Conservation (phyloP, 2,888 invertebrate genomes). For the Dryocosmus kuriphilus region DNA sequence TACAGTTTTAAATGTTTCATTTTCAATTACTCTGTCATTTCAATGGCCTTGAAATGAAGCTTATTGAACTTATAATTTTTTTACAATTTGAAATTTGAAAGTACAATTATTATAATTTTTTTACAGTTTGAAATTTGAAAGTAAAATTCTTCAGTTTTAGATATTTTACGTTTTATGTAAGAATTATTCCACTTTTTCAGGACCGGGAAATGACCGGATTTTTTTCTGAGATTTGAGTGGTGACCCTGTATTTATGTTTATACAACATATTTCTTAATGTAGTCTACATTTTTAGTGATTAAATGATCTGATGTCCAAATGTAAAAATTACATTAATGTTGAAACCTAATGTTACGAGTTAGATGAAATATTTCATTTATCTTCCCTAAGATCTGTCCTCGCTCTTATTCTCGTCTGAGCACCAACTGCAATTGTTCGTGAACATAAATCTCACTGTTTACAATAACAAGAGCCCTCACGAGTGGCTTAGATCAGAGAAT, state of each 20-base stretch:
- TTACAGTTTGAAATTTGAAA: too few species aligned
- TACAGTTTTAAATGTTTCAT: too few species aligned
- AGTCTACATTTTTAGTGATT: not conserved
- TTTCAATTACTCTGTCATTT: too few species aligned
- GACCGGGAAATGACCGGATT: too few species aligned
- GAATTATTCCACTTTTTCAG: too few species aligned
- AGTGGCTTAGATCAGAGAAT: slow-evolving; percentile 34
- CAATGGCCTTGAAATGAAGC: too few species aligned
- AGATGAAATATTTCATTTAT: not conserved
- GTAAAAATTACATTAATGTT: not conserved
- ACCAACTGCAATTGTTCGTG: slow-evolving; percentile 41
- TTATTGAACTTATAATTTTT: too few species aligned
- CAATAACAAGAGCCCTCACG: slow-evolving; percentile 32
- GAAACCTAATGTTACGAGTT: not conserved
- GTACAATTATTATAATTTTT: too few species aligned
- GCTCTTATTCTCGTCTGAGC: slow-evolving; percentile 15
- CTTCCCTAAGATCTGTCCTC: slow-evolving; percentile 10
- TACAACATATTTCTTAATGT: not conserved
- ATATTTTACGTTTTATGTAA: too few species aligned
- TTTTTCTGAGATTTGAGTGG: not conserved
- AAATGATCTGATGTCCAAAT: not conserved
- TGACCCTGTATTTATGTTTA: not conserved
- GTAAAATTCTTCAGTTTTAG: too few species aligned
- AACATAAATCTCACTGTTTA: slow-evolving; percentile 26
- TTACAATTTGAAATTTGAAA: too few species aligned